Base-by-base conservation (phyloP, 2,113 vertebrate species). In the Alethe castanea region DNA sequence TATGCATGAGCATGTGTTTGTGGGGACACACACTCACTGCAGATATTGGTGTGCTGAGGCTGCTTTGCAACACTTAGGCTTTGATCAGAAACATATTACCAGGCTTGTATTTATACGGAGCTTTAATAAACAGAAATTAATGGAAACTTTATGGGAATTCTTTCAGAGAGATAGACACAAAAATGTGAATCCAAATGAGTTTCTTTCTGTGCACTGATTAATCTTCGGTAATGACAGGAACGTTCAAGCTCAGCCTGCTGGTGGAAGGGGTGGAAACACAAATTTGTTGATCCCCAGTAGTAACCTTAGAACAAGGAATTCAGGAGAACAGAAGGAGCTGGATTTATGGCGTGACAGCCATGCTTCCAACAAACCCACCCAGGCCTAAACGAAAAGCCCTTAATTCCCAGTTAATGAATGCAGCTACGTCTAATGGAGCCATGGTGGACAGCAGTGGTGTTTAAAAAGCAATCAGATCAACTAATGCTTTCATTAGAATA, bases 401-500 rank as follows among this genome's bases (percentile, higher is more conserved):
- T 35, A 8, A 6, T 60, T 69, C 53, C 17, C 53, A 59, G 64
- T 74, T 96, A 94, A 95, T 73, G 56, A 94, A 82, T 2, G 0
- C 48, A 80, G 71, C 66, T 74, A 26, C 1, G 0, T 71, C 87
- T 90, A 74, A 87, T 87, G 71, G 79, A 71, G 72, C 64, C 64
- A 12, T 69, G 88, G 85, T 87, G 87, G 95, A 81, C 89, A 94
- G 29, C 56, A 89, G 80, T 53, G 86, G 79, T 96, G 85, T 95
- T 96, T 95, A 96, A 96, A 96, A 91, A 95, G 85, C 92, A 95
- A 96, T 95, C 91, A 97, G 91, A 88, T 94, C 90, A 94, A 95
- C 86, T 94, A 96, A 94, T 96, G 73, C 69, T 95, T 96, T 94
- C 95, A 94, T 96, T 97, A 96, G 71, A 94, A 91, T 97, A 94